phyloP scores from a whole-genome alignment of 2,797 vertebrate genomes.

The Cheirogaleus major region DNA sequence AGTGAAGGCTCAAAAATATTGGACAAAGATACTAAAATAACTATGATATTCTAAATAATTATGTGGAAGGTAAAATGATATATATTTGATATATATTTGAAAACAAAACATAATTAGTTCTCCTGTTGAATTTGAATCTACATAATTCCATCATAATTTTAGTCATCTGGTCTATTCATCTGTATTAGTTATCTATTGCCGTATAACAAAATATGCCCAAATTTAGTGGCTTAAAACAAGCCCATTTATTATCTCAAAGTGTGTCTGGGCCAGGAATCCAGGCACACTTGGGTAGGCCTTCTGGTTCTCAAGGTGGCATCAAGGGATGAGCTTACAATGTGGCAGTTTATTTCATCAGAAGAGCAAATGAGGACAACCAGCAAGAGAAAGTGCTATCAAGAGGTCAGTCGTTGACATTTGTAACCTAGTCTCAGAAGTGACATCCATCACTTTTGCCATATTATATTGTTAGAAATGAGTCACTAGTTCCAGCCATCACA shows the following conservation, averaged over 20 bases:
- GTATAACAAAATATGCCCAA: neutral
- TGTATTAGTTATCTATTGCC: neutral
- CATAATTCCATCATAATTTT: neutral
- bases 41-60: neutral
- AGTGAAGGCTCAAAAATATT: neutral
- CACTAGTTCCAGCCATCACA: neutral
- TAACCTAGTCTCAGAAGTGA: neutral
- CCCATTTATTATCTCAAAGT: neutral
- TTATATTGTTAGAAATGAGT: neutral
- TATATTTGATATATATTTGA: neutral
- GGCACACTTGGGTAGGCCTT: neutral
- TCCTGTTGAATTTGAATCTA: neutral
- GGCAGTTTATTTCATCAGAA: neutral
- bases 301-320: neutral
- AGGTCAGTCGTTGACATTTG: neutral
- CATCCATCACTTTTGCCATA: neutral
- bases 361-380: neutral
- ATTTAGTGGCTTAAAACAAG: neutral
- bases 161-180: neutral
- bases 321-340: neutral
- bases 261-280: neutral
- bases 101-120: conserved; percentile 8
- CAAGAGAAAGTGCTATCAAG: neutral
- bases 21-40: neutral
- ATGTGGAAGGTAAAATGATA: neutral